A percentile compares a stretch with the other conserved stretches of the same genome.
Conservation (phyloP, 1,140 invertebrate species). For the Asobara japonica region DNA sequence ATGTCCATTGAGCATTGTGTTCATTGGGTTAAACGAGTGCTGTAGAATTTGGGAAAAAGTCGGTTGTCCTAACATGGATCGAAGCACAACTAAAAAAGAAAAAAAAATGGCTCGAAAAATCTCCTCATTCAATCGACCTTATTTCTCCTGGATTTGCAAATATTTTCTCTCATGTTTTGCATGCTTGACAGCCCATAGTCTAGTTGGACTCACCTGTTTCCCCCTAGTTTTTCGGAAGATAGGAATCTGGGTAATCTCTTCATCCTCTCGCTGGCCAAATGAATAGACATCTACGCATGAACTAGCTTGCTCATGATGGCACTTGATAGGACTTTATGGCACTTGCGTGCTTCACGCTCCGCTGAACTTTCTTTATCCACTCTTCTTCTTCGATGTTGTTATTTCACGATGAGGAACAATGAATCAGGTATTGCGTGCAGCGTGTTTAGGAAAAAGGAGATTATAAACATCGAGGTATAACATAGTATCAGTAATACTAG, state of each 20-base stretch:
- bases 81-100: no score
- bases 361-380: constrained; percentile 32
- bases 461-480: neutral
- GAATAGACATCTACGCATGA: constrained; percentile 8
- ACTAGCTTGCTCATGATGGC: neutral
- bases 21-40: no score
- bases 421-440: constrained; percentile 1
- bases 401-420: constrained; percentile 4
- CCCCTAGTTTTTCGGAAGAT: neutral
- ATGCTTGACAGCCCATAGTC: no score
- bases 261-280: neutral
- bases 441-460: neutral
- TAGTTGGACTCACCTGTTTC: neutral
- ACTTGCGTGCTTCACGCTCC: constrained; percentile 34
- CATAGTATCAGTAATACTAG: neutral
- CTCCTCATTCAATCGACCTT: no score
- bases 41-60: no score
- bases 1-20: no score
- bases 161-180: no score
- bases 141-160: no score
- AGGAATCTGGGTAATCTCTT: neutral
- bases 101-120: no score
- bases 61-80: no score
- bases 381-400: constrained; percentile 22
- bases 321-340: constrained; percentile 27